Evolutionary conservation across 2,888 invertebrate genomes (phyloP).

Genomic region (Brachyopa scutellaris): DNA sequence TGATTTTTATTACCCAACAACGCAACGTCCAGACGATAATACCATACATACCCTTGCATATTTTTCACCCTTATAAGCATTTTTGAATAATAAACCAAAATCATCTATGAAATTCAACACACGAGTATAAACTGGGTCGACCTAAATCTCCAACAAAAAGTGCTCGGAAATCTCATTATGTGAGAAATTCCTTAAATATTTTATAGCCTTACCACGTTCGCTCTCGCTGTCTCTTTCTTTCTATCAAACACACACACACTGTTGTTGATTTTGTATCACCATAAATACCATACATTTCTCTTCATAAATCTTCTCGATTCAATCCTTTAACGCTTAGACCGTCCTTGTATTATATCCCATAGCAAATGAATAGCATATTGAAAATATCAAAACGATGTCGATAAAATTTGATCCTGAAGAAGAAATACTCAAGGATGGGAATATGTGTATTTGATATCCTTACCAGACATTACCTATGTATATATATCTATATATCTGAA

Average conservation of each 20-base stretch:
- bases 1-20: constrained; percentile 24
- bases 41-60: neutral
- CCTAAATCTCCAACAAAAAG: constrained; percentile 12
- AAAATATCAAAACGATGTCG: constrained; percentile 51
- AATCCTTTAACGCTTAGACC: constrained; percentile 49
- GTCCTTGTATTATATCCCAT: constrained; percentile 12
- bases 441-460: too few species aligned
- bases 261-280: constrained; percentile 27
- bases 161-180: constrained; percentile 49
- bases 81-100: constrained; percentile 44
- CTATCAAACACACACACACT: constrained; percentile 1
- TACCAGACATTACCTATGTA: neutral
- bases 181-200: constrained; percentile 59
- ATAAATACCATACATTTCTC: constrained; percentile 40
- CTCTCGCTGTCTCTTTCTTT: too few species aligned
- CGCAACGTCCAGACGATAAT: neutral
- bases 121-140: constrained; percentile 9
- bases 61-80: constrained; percentile 20
- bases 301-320: constrained; percentile 47
- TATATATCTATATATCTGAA: neutral
- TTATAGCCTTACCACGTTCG: constrained; percentile 26
- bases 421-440: too few species aligned
- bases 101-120: constrained; percentile 14
- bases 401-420: constrained; percentile 52
- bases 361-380: constrained; percentile 62